Percentiles rank a stretch among this genome's conserved stretches.
These are phyloP conservation scores for Toxostoma redivivum DNA, from an alignment of 2,113 vertebrate species.

Conservation along the genomic window DNA sequence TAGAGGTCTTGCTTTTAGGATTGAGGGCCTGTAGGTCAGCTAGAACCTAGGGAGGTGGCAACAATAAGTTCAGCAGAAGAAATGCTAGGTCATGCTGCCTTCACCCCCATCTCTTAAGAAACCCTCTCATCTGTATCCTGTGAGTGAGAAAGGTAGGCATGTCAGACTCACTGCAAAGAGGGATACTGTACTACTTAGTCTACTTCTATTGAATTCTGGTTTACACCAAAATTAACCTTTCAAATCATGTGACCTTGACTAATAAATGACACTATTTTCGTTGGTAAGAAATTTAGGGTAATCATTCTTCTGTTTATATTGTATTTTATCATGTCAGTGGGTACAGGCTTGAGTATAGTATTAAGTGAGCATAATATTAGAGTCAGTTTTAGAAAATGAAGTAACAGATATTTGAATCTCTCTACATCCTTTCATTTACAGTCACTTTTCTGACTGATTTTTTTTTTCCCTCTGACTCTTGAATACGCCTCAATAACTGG, in stretches of 20 bases:
- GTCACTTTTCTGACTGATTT: neutral
- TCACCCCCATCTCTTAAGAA: neutral
- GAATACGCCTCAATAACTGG: neutral
- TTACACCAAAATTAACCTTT: neutral
- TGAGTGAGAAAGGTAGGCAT: neutral
- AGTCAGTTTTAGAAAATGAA: neutral
- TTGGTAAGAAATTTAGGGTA: neutral
- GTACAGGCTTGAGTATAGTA: neutral
- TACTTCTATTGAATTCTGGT: neutral
- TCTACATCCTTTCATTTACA: neutral
- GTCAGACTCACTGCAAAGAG: neutral
- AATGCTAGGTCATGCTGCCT: neutral
- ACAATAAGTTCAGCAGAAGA: neutral
- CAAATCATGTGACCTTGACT: neutral
- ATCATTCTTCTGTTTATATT: neutral
- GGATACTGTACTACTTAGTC: neutral
- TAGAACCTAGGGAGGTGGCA: neutral
- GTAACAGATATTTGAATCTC: neutral
- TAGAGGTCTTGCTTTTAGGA: neutral
- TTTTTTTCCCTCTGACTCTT: neutral
- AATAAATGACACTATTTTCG: neutral
- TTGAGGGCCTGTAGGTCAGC: neutral
- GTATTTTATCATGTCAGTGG: neutral
- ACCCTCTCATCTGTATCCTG: accelerated
- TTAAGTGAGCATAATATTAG: neutral